Evolutionary conservation across 2,888 invertebrate genomes (phyloP).

Genomic region (Rhingia campestris): DNA sequence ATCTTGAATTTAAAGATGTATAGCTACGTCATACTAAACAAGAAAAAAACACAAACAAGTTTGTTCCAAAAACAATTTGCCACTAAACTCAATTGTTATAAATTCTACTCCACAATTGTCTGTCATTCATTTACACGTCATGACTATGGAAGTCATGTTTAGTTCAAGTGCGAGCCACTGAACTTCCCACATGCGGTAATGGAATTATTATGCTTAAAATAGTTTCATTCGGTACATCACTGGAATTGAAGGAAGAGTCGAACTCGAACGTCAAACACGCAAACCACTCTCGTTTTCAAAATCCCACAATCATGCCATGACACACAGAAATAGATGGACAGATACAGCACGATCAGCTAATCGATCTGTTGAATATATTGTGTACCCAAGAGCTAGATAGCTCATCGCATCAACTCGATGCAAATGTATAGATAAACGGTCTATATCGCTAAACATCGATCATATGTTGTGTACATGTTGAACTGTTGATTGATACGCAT

Average conservation of each 20-base stretch:
- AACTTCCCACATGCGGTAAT: conserved; percentile 46
- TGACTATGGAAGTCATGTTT: conserved; percentile 9
- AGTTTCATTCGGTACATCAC: conserved; percentile 16
- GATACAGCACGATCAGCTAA: conserved; percentile 48
- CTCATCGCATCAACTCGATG: conserved; percentile 47
- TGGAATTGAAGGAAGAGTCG: not conserved
- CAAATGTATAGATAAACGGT: conserved; percentile 56
- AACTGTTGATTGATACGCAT: conserved; percentile 66
- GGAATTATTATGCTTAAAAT: conserved; percentile 25
- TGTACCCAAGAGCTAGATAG: conserved; percentile 49
- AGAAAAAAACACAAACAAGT: too few relatives aligned
- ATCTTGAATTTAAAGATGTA: too few relatives aligned
- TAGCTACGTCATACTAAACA: too few relatives aligned
- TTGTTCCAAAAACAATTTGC: not conserved
- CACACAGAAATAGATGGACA: conserved; percentile 42
- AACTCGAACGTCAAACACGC: conserved; percentile 43
- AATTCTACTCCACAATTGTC: conserved; percentile 16
- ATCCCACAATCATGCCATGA: conserved; percentile 38
- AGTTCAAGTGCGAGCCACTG: conserved; percentile 59
- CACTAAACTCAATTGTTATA: conserved; percentile 2
- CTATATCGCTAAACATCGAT: conserved; percentile 58
- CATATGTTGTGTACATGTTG: conserved; percentile 65
- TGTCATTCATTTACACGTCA: conserved; percentile 44
- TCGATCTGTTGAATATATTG: conserved; percentile 53
- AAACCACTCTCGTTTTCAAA: conserved; percentile 34